Conservation (phyloP, 2,113 vertebrate genomes). For the Tichodroma muraria region DNA sequence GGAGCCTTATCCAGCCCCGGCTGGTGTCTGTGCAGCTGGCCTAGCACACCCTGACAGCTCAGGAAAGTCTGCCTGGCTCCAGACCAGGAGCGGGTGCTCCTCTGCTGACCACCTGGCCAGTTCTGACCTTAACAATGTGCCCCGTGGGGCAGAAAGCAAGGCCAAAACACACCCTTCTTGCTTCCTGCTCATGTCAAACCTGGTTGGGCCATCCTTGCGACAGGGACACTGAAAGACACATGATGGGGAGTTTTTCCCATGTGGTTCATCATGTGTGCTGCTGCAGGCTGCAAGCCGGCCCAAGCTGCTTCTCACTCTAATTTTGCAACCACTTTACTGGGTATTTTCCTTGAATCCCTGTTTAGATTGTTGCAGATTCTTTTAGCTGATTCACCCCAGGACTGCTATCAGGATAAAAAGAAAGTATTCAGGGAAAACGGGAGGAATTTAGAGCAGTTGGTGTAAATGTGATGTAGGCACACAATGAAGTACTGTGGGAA, state of each 20-base stretch:
- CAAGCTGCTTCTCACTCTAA: neutral
- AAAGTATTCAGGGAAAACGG: neutral
- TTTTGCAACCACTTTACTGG: neutral
- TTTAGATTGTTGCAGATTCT: neutral
- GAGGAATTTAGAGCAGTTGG: neutral
- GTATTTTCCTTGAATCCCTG: neutral
- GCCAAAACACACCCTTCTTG: neutral
- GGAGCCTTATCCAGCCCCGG: neutral
- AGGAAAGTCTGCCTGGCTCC: neutral
- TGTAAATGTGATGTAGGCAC: neutral
- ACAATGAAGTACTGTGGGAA: neutral
- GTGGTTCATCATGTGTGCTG: accelerated
- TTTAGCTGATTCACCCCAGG: neutral
- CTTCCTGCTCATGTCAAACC: neutral
- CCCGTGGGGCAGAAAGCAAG: neutral
- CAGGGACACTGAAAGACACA: neutral
- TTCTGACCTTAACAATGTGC: neutral
- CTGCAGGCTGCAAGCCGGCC: neutral
- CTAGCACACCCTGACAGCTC: neutral
- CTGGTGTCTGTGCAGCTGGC: neutral
- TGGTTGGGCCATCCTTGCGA: neutral
- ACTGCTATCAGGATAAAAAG: neutral
- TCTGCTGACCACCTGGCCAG: neutral
- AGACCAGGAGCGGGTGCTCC: neutral
- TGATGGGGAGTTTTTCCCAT: neutral